phyloP scores from a whole-genome alignment of 2,888 invertebrate species.

The Teinopalpus imperialis region DNA sequence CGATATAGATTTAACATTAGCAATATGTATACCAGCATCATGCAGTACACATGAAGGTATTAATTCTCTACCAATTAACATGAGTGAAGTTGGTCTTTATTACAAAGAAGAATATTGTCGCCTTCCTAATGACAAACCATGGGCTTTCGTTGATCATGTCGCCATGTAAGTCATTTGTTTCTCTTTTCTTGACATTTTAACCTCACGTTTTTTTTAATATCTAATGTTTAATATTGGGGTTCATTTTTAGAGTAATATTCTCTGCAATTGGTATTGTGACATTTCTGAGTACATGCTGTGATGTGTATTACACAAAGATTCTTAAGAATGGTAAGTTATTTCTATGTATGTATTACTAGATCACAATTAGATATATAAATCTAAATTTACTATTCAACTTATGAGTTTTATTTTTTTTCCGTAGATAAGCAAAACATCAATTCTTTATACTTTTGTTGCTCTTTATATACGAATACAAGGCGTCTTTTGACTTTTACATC shows the following conservation, averaged over 20 bases:
- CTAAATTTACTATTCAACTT: too few relatives aligned
- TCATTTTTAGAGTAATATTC: slow-evolving; percentile 18
- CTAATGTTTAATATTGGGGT: too few relatives aligned
- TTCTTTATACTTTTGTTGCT: slow-evolving; percentile 28
- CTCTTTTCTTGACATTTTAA: too few relatives aligned
- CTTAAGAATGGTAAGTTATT: slow-evolving; percentile 12
- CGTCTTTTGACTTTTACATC: slow-evolving; percentile 39
- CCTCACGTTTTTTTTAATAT: too few relatives aligned
- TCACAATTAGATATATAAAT: too few relatives aligned
- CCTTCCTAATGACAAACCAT: slow-evolving; percentile 55
- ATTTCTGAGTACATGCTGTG: slow-evolving; percentile 5
- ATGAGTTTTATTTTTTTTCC: too few relatives aligned
- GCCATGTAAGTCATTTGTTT: slow-evolving; percentile 47
- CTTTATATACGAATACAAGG: slow-evolving; percentile 55
- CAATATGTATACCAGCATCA: slow-evolving; percentile 43
- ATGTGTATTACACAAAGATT: slow-evolving; percentile 8
- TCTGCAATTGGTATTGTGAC: slow-evolving; percentile 18
- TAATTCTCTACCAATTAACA: slow-evolving; percentile 31
- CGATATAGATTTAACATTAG: slow-evolving; percentile 31
- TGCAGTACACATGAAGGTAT: slow-evolving; percentile 40
- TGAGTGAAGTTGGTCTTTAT: slow-evolving; percentile 33
- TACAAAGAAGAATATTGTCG: slow-evolving; percentile 50
- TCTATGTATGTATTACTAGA: too few relatives aligned
- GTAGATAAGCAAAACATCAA: slow-evolving; percentile 11
- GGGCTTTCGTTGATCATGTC: slow-evolving; percentile 48